Base-by-base conservation (phyloP, 2,888 invertebrate genomes). In the Cheilosia urbana region DNA sequence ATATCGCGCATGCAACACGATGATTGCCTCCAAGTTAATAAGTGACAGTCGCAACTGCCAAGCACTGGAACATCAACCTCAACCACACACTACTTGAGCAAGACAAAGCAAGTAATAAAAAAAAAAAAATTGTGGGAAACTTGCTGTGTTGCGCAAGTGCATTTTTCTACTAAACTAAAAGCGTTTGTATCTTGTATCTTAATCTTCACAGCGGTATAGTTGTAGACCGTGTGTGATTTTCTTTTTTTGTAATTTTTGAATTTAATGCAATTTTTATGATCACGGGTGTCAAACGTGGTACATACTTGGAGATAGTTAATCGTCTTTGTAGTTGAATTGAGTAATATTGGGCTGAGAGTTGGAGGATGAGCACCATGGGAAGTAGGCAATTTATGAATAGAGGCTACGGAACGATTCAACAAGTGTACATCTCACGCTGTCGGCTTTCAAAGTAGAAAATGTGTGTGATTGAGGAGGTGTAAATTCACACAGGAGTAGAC, bases 111-210 rank as follows among this genome's bases (percentile, higher is more conserved):
- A 4, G 21, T 17, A 47, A 19, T 27, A n/a, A 27, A 24, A 47
- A 13, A 47, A 13, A 30, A 37, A 51, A 24, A 51, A 55, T 42
- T 69, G 69, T 58, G 71, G 49, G 71, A 72, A 72, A 60, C 51
- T 17, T 30, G 45, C 9, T 19, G n/a, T 21, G 62, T 72, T 72
- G 30, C 72, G 72, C 72, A 72, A 72, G 53, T 72, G 62, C 60
- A 53, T 51, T 53, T 60, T 30, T 71, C 58, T 69, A 58, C 34
- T 53, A 21, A 21, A 58, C 34, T 53, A 21, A 21, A 9, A 30
- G 19, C 21, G 11, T 11, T 58, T 34, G 47, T 58, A 49, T 71
- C 58, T 68, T 57, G 68, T 57, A 45, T 69, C 51, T 51, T 53
- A 27, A 40, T 40, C 53, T 53, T 24, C 34, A 11, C 17, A 21